phyloP scores from a whole-genome alignment of 2,113 vertebrate genomes.

The Nycticorax nycticorax region DNA sequence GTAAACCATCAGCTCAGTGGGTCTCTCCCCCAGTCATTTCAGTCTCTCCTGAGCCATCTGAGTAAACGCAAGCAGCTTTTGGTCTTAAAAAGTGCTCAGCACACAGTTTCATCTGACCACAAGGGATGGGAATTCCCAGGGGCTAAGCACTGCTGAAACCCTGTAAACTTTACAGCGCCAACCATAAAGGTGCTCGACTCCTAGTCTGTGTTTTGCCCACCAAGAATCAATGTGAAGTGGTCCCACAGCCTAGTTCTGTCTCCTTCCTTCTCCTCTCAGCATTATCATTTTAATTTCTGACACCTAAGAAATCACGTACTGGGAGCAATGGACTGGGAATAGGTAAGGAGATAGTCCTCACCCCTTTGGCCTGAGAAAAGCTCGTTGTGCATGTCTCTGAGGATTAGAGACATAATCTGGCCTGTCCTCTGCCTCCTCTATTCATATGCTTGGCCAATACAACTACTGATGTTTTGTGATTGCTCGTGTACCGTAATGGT shows the following conservation, averaged over 20 bases:
- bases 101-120: accelerated
- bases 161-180: background rate
- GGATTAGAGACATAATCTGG: background rate
- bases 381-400: accelerated
- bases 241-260: background rate
- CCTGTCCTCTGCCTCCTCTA: background rate
- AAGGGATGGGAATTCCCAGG: background rate
- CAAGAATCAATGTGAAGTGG: background rate
- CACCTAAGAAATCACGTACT: background rate
- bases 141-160: background rate
- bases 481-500: accelerated
- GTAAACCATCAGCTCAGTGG: background rate
- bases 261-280: background rate
- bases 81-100: background rate
- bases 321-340: background rate
- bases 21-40: background rate
- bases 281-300: background rate
- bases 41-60: background rate
- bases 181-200: background rate
- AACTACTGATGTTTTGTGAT: background rate
- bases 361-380: background rate
- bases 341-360: accelerated
- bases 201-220: accelerated
- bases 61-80: background rate
- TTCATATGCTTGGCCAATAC: accelerated